Base-by-base conservation (phyloP, 2,888 invertebrate species). In the Drosophila borborema region DNA sequence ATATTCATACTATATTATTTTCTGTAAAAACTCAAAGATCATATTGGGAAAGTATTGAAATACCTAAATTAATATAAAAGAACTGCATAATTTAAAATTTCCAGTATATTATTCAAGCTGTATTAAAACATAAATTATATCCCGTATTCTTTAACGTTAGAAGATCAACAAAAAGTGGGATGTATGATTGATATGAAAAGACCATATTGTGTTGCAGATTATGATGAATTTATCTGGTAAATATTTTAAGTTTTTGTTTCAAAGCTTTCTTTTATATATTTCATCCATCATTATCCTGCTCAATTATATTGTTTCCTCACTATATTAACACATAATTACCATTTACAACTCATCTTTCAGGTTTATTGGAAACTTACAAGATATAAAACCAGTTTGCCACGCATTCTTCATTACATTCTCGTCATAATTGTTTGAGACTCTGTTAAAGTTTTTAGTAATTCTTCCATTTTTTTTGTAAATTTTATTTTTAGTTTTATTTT, bases 341-440 rank as follows among this genome's bases (percentile, higher is more conserved):
- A 28, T 23, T 10, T 41, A 41, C 18, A 40, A 41, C 28, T 36
- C 28, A 48, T 28, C 9, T 28, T 23, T 34, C 28, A 12, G 16
- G 38, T 58, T 54, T 53, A 31, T 40, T 48, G 10, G 8, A 48
- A 46, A 46, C 36, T 58, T 40, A 36, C 43, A 41, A 43, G 38
- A 23, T 59, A 23, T 20, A 20, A 43, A 66, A 77, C 75, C 72
- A 45, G 75, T 61, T 72, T 31, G n/a, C 34, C 43, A n/a, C 1
- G 43, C 74, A 71, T 76, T 71, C 77, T 62, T 71, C 62, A 76
- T 55, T 60, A 55, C 61, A 28, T 9, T 4, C 49, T 4, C 49
- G 18, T 20, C 12, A 20, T 59, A 51, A 54, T 61, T 72, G 43
- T 23, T 34, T 59, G 10, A 40, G 53, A 48, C 56, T 36, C 40